Evolutionary conservation across 2,888 invertebrate species (phyloP), one percentile per base, ranked within the genome.

Genomic region (Urechis unicinctus): DNA sequence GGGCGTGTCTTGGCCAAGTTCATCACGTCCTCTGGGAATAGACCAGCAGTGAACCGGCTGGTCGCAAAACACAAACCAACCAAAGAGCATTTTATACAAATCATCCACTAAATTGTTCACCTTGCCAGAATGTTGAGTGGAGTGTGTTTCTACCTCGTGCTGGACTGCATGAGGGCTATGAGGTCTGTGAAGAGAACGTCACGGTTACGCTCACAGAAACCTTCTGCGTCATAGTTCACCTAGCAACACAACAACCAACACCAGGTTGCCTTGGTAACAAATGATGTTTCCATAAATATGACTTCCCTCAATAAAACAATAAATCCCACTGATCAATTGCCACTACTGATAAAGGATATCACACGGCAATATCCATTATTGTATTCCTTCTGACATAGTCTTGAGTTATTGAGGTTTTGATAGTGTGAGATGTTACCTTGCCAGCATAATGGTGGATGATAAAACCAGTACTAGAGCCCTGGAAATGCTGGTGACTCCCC

Each of bases 401-500:
- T n/a, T n/a, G n/a, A n/a, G n/a, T n/a, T n/a, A n/a, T n/a, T n/a
- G n/a, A n/a, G n/a, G n/a, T n/a, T n/a, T n/a, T n/a, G n/a, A n/a
- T n/a, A n/a, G n/a, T n/a, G n/a, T n/a, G n/a, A n/a, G n/a, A n/a
- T n/a, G n/a, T 25, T 28, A 85, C 85, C 68, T 83, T 82, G n/a
- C 86, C 86, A 24, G 86, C 86, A 70, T 86, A 86, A 70, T 86
- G 86, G 61, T 82, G 82, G 56, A 86, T 81, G 26, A 83, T 75
- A 68, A 86, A 86, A 5, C 73, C 75, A 41, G 66, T 66, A 53
- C 78, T 80, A 46, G 81, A 80, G 26, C 74, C 78, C 63, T 82
- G 82, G 68, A 81, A 86, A 70, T 86, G 85, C 46, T 81, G 81
- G 70, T 85, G 83, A 41, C 72, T 73, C 21, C 80, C 78, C 6